Conservation (phyloP, 53 echinoderm and acorn worm genomes). For the Echinarachnius parma region DNA sequence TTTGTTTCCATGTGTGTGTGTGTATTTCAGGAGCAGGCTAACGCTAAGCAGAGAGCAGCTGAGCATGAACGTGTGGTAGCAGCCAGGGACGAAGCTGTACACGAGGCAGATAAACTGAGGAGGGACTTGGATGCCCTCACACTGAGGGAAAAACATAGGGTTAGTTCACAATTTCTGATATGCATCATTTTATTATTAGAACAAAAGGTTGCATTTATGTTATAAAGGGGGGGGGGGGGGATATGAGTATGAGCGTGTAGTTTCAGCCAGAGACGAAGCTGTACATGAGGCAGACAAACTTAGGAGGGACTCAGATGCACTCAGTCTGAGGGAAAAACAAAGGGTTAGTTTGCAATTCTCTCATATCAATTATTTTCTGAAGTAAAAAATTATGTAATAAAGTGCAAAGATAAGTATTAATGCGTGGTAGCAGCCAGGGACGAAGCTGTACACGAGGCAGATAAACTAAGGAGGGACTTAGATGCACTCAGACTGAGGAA, state of each 20-base stretch:
- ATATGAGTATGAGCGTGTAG: no score
- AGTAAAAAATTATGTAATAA: no score
- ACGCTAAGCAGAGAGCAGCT: constrained; percentile 60
- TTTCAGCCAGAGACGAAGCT: no score
- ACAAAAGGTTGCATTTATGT: no score
- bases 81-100: constrained; percentile 69
- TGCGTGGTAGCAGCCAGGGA: constrained; percentile 80
- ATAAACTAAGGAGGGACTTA: constrained; percentile 55
- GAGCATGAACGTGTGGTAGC: constrained; percentile 78
- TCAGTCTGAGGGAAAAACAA: no score
- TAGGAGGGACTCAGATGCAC: no score
- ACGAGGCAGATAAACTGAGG: constrained; percentile 56
- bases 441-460: constrained; percentile 56
- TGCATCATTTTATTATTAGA: no score
- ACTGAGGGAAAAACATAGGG: constrained; percentile 75
- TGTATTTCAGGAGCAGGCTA: constrained; percentile 55
- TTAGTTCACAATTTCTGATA: no score
- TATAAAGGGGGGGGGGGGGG: no score
- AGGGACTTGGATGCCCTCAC: constrained; percentile 57
- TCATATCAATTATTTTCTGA: no score
- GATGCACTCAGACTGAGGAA: constrained; percentile 63
- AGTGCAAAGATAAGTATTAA: constrained; percentile 74
- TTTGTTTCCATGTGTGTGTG: not conserved
- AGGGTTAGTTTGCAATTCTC: no score
- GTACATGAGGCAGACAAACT: no score